Percentiles rank a stretch among this genome's conserved stretches.
These are phyloP conservation scores for Calliphora vicina DNA, from an alignment of 1,140 invertebrate species.

Conservation along the genomic window DNA sequence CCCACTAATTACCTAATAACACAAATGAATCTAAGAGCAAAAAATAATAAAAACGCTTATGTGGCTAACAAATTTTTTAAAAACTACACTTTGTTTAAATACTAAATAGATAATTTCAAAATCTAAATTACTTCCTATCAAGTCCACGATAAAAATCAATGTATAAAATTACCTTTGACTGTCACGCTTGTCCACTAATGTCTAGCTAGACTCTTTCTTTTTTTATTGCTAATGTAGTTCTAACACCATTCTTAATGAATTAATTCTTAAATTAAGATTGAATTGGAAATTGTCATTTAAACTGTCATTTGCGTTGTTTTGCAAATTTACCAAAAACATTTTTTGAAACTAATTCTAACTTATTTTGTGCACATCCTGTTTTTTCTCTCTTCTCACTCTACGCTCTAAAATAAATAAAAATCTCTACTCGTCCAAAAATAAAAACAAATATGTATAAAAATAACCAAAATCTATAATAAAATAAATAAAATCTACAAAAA, in stretches of 20 bases:
- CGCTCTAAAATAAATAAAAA: constrained; percentile 36
- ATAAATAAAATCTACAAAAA: constrained; percentile 32
- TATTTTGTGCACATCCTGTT: constrained; percentile 63
- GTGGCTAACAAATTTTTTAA: constrained; percentile 57
- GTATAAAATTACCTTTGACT: neutral
- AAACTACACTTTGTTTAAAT: neutral
- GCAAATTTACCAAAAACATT: constrained; percentile 29
- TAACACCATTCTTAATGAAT: constrained; percentile 3
- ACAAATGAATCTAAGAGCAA: constrained; percentile 21
- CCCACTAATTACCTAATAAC: neutral
- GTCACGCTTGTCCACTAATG: neutral
- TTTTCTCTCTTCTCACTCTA: constrained; percentile 55
- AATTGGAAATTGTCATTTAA: constrained; percentile 32
- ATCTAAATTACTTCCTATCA: constrained; percentile 29
- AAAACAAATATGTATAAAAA: constrained; percentile 2
- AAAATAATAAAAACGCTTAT: constrained; percentile 51
- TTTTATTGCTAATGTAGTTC: constrained; percentile 1
- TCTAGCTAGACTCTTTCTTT: neutral
- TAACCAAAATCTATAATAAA: constrained; percentile 19
- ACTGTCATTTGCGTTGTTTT: constrained; percentile 27
- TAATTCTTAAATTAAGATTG: constrained; percentile 18
- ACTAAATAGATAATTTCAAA: constrained; percentile 44
- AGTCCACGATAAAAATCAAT: constrained; percentile 36
- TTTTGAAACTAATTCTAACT: constrained; percentile 56
- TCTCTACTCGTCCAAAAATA: constrained; percentile 20